Conservation (phyloP, 2,888 invertebrate species). For the Nomada hirtipes region DNA sequence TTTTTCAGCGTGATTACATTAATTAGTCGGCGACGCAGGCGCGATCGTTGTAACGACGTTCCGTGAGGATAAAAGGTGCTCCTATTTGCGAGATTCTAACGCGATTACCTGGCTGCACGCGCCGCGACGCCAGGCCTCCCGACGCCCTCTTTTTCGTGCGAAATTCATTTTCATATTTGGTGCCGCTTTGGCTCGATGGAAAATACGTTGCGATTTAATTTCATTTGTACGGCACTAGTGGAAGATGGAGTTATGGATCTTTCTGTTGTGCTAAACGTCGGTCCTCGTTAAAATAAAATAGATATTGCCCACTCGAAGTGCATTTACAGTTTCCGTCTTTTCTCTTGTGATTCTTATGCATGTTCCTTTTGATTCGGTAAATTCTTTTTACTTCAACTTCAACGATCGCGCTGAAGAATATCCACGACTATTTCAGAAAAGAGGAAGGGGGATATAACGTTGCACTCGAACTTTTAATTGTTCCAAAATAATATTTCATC, state of each 20-base stretch:
- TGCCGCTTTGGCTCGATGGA: background rate
- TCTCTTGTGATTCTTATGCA: background rate
- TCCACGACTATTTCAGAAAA: too few relatives aligned
- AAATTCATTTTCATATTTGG: too few relatives aligned
- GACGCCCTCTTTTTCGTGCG: background rate
- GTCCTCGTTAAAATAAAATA: too few relatives aligned
- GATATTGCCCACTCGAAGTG: too few relatives aligned
- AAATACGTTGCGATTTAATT: background rate
- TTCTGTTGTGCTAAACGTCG: too few relatives aligned
- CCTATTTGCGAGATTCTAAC: constrained; percentile 59
- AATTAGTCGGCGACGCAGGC: constrained; percentile 65
- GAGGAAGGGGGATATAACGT: too few relatives aligned
- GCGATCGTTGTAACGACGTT: constrained; percentile 63
- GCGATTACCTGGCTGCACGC: constrained; percentile 40
- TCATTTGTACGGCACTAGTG: too few relatives aligned
- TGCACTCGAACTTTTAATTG: too few relatives aligned
- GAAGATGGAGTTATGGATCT: too few relatives aligned
- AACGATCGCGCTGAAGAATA: background rate
- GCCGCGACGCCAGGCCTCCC: background rate
- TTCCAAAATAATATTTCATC: too few relatives aligned
- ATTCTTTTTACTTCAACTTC: background rate
- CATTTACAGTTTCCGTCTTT: too few relatives aligned
- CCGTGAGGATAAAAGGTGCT: constrained; percentile 49
- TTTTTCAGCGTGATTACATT: constrained; percentile 72
- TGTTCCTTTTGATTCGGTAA: background rate